Evolutionary conservation across 2,888 invertebrate genomes (phyloP).

Genomic region (Glomeris marginata): DNA sequence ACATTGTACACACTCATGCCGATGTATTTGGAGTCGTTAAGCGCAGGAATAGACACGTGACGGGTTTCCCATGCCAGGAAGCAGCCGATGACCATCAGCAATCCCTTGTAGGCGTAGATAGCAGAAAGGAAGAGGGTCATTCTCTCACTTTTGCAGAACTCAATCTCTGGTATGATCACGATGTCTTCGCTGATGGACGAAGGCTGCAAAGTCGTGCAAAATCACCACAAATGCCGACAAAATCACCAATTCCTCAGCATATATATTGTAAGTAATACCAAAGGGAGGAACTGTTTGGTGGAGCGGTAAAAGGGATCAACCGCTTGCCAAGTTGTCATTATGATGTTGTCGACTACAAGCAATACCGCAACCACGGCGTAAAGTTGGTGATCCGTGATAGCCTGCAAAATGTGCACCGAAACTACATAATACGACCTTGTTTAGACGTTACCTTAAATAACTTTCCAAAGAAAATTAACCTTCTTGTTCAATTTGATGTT

Average conservation of each 20-base stretch:
- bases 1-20: conserved; percentile 98
- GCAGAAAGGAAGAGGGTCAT: conserved; percentile 92
- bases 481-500: conserved; percentile 97
- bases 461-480: conserved; percentile 34
- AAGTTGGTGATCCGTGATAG: conserved; percentile 94
- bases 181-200: conserved; percentile 74
- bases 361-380: conserved; percentile 93
- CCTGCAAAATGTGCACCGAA: conserved; percentile 37
- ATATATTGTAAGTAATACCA: conserved; percentile 7
- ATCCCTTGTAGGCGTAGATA: conserved; percentile 93
- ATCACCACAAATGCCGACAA: background rate
- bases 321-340: conserved; percentile 94
- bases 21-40: conserved; percentile 97
- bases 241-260: background rate
- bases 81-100: conserved; percentile 95
- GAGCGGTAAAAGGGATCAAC: conserved; percentile 87
- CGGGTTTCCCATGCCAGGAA: conserved; percentile 99
- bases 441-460: background rate
- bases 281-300: conserved; percentile 75
- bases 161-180: conserved; percentile 84
- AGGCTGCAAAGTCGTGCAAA: conserved; percentile 41
- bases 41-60: conserved; percentile 91
- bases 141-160: conserved; percentile 86
- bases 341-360: conserved; percentile 74
- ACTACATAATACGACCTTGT: background rate